phyloP scores from a whole-genome alignment of 2,797 vertebrate genomes.

The Trichosurus vulpecula region DNA sequence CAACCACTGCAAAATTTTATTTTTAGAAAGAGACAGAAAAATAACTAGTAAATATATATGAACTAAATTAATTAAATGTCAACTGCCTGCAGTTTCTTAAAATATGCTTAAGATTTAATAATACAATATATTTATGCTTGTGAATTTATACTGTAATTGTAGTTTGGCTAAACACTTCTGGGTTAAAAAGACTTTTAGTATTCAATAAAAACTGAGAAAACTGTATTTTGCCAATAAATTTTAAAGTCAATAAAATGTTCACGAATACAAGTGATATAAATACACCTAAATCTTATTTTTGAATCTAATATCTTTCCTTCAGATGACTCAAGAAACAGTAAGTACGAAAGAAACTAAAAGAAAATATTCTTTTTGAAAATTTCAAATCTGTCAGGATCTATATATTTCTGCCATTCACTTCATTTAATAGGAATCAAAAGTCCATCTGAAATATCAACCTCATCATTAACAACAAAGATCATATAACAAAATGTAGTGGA shows the following conservation, averaged over 20 bases:
- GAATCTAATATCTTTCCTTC: constrained; percentile 32
- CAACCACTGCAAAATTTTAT: constrained; percentile 34
- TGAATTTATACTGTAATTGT: constrained; percentile 47
- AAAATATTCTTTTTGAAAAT: constrained; percentile 47
- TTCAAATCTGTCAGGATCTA: constrained; percentile 29
- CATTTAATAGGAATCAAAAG: constrained; percentile 50
- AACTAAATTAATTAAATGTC: constrained; percentile 62
- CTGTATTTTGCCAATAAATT: constrained; percentile 45
- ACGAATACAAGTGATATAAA: constrained; percentile 53
- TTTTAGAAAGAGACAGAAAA: constrained; percentile 56
- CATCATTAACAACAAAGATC: constrained; percentile 48
- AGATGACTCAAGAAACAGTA: constrained; percentile 58
- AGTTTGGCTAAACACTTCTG: constrained; percentile 37
- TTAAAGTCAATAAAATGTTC: constrained; percentile 60
- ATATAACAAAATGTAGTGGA: constrained; percentile 38
- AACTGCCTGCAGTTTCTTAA: constrained; percentile 47
- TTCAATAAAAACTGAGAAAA: constrained; percentile 52
- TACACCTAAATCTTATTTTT: background rate
- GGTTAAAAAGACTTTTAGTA: constrained; percentile 58
- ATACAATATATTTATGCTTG: constrained; percentile 40
- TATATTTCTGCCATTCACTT: background rate
- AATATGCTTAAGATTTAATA: constrained; percentile 57
- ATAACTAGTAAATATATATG: constrained; percentile 49
- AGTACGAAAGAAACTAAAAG: constrained; percentile 18
- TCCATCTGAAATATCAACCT: constrained; percentile 42